phyloP scores from a whole-genome alignment of 2,888 invertebrate genomes.

The Caenorhabditis imperialis region DNA sequence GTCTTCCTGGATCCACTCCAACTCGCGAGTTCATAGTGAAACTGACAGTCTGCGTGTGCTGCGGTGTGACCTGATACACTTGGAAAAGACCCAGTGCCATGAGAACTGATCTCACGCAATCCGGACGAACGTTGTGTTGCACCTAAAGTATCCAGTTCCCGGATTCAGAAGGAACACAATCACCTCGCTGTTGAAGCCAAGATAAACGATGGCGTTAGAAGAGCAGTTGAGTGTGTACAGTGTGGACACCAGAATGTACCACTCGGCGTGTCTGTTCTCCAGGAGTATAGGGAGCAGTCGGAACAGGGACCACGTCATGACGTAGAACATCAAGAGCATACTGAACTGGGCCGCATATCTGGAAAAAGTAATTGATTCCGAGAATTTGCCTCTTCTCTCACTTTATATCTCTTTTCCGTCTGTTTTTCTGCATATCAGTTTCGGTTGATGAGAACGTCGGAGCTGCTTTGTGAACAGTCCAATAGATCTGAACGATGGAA shows the following conservation, averaged over 20 bases:
- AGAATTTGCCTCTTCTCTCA: too few relatives aligned
- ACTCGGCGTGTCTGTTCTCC: conserved; percentile 9
- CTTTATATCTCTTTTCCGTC: conserved; percentile 17
- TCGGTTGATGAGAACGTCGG: neutral
- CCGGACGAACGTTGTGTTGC: conserved; percentile 17
- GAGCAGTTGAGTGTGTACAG: neutral
- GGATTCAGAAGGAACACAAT: too few relatives aligned
- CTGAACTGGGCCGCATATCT: conserved; percentile 28
- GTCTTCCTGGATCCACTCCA: conserved; percentile 2
- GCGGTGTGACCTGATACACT: neutral
- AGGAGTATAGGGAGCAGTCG: conserved; percentile 15
- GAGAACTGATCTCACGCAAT: neutral
- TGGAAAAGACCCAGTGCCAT: neutral
- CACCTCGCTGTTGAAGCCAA: conserved; percentile 27
- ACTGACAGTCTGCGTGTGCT: neutral
- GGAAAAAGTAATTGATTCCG: neutral
- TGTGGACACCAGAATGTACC: conserved; percentile 21
- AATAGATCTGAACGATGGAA: conserved; percentile 40
- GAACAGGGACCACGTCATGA: conserved; percentile 26
- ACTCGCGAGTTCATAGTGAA: conserved; percentile 10
- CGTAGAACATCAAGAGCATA: conserved; percentile 14
- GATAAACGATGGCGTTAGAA: conserved; percentile 13
- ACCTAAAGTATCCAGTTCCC: too few relatives aligned
- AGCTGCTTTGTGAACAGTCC: conserved; percentile 24
- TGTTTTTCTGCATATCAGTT: neutral